Evolutionary conservation across 2,113 vertebrate genomes (phyloP).

Genomic region (Galemys pyrenaicus): DNA sequence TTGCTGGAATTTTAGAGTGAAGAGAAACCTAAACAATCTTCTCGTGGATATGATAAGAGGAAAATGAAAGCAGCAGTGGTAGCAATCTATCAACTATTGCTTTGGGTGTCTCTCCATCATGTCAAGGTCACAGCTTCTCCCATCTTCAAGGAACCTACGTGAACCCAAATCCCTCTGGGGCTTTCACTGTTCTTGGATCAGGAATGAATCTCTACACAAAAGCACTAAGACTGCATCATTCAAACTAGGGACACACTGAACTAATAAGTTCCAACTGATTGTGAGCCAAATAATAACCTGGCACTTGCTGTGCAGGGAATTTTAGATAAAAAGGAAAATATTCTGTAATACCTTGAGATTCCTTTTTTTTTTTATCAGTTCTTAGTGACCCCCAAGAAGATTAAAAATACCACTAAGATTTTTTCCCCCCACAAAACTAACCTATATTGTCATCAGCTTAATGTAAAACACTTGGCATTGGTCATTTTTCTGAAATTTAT

Average conservation of each 20-base stretch:
- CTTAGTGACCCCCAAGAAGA: conserved; percentile 68
- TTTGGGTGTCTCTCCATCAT: neutral
- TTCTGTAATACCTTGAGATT: conserved; percentile 60
- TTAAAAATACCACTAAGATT: conserved; percentile 72
- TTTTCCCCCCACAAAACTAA: conserved; percentile 57
- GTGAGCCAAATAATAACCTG: conserved; percentile 49
- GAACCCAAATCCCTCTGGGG: neutral
- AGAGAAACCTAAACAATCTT: neutral
- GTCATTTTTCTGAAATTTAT: conserved; percentile 73
- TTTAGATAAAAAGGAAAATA: conserved; percentile 44
- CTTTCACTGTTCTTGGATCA: conserved; percentile 6
- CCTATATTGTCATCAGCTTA: conserved; percentile 62
- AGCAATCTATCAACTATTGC: neutral
- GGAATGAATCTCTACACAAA: neutral
- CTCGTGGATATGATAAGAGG: neutral
- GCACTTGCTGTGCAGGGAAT: conserved; percentile 27
- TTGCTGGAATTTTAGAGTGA: neutral
- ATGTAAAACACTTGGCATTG: conserved; percentile 73
- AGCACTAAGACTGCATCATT: conserved; percentile 24
- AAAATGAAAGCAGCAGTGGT: neutral
- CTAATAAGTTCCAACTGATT: conserved; percentile 57
- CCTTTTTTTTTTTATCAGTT: conserved; percentile 36
- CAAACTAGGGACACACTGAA: conserved; percentile 55
- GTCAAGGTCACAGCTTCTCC: neutral
- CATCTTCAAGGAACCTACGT: neutral